phyloP scores from a whole-genome alignment of 2,797 vertebrate species.

The Sebastes reedi region DNA sequence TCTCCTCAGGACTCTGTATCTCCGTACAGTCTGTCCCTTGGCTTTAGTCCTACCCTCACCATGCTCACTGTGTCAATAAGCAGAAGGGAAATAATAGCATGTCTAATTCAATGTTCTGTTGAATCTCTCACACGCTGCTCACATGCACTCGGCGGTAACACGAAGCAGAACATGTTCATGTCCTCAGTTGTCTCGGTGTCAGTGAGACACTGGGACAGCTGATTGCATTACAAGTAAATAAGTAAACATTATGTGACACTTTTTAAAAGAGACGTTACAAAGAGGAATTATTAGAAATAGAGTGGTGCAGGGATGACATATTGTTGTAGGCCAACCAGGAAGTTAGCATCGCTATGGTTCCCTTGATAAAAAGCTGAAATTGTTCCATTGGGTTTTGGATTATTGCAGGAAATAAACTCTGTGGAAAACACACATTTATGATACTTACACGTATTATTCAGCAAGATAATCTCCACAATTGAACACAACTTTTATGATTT shows the following conservation, averaged over 20 bases:
- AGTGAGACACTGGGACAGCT: neutral
- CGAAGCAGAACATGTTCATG: conserved; percentile 28
- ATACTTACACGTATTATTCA: too few relatives aligned
- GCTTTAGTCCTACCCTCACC: neutral
- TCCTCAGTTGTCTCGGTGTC: neutral
- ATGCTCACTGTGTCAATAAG: conserved; percentile 16
- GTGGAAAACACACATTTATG: too few relatives aligned
- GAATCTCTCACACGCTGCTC: conserved; percentile 37
- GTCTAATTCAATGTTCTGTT: conserved; percentile 68
- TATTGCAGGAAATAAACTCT: too few relatives aligned
- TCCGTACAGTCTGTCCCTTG: conserved; percentile 31
- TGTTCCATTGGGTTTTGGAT: too few relatives aligned
- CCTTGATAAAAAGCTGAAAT: too few relatives aligned
- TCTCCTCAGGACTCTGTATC: conserved; percentile 8
- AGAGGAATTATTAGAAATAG: neutral
- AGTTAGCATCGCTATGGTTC: too few relatives aligned
- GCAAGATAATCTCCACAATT: too few relatives aligned
- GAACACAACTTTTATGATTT: too few relatives aligned
- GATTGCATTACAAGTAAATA: neutral
- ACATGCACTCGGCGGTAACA: conserved; percentile 37
- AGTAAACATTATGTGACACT: neutral
- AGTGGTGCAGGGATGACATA: accelerated
- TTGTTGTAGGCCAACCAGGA: too few relatives aligned
- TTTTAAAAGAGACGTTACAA: neutral
- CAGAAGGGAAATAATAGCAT: conserved; percentile 31